Conservation (phyloP, 2,113 vertebrate species). For the Equus przewalskii region DNA sequence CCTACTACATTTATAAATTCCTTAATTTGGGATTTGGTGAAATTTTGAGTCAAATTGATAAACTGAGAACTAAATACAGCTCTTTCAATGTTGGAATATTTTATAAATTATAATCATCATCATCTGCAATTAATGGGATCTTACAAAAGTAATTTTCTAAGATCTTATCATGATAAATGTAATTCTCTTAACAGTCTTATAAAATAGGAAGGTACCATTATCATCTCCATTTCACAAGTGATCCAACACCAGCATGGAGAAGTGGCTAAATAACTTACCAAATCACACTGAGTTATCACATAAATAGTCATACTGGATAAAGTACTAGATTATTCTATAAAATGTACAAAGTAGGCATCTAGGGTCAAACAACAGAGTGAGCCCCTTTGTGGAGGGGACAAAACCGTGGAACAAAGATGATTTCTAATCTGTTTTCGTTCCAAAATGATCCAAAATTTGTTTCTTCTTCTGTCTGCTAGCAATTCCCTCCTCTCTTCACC, state of each 20-base stretch:
- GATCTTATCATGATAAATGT: background rate
- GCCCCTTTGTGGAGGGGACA: background rate
- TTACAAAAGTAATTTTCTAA: background rate
- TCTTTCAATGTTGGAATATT: background rate
- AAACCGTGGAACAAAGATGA: background rate
- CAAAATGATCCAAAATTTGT: background rate
- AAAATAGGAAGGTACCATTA: background rate
- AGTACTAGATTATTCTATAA: background rate
- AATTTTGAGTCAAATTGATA: background rate
- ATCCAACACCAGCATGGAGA: background rate
- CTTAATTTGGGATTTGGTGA: background rate
- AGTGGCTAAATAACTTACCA: background rate
- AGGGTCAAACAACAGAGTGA: background rate
- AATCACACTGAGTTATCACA: background rate
- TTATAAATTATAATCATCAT: background rate
- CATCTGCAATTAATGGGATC: background rate
- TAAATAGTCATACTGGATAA: background rate
- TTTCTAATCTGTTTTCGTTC: background rate
- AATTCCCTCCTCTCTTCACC: background rate
- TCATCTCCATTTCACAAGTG: background rate
- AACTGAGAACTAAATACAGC: background rate
- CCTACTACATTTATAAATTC: background rate
- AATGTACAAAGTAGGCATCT: accelerated
- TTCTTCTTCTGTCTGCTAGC: background rate
- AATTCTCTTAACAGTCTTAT: background rate